Conservation (phyloP, 2,888 invertebrate species). For the Nineta flava region DNA sequence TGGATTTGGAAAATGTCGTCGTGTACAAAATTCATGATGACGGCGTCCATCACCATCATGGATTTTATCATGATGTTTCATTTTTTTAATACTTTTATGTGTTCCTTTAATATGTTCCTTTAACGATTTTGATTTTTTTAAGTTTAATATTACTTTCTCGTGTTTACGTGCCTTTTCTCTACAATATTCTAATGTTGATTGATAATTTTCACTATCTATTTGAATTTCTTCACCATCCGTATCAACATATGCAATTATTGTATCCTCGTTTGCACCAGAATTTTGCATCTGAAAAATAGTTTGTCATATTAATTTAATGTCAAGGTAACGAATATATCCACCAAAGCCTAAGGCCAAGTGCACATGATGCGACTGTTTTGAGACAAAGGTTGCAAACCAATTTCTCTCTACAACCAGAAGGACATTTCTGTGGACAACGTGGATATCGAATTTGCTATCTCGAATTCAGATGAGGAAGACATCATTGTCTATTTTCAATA, state of each 20-base stretch:
- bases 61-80: neutral
- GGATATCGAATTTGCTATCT: too few species aligned
- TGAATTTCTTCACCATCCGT: conserved; percentile 26
- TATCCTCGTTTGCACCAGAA: conserved; percentile 25
- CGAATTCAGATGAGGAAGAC: too few species aligned
- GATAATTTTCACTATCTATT: conserved; percentile 28
- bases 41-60: neutral
- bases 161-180: conserved; percentile 23
- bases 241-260: conserved; percentile 27
- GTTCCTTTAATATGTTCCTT: neutral
- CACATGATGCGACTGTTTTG: too few species aligned
- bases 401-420: too few species aligned
- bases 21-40: neutral
- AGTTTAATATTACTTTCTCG: conserved; percentile 23
- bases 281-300: conserved; percentile 24
- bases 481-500: too few species aligned
- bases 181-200: conserved; percentile 26
- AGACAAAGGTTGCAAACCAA: too few species aligned
- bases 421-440: too few species aligned
- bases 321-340: neutral
- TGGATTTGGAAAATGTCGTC: neutral
- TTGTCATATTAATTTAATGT: too few species aligned
- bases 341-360: neutral
- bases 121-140: conserved; percentile 16
- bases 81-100: neutral